Evolutionary conservation across 2,797 vertebrate species (phyloP), one percentile per base, ranked within the genome.

Genomic region (Oreochromis mossambicus): DNA sequence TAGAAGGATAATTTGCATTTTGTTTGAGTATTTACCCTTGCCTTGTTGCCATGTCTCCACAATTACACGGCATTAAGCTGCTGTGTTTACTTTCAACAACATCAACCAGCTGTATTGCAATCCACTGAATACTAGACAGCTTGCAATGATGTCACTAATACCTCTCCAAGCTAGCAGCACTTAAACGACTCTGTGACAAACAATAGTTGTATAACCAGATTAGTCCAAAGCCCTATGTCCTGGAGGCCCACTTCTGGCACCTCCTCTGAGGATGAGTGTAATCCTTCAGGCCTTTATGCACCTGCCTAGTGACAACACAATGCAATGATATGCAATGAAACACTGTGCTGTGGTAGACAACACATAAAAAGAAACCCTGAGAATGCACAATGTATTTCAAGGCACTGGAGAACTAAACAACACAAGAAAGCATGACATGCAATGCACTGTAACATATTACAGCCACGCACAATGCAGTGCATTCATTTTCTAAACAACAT

Each of bases 271-370:
- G 92, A 93, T 87, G 88, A 89, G 54, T 87, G 83, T 92, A 94
- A 94, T 95, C 94, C 89, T 90, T 82, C 77, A 88, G 88, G 90
- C 89, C 86, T 85, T 93, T 92, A 76, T 79, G 82, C 92, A 95
- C 92, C 93, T 94, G 90, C 89, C 81, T 8, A 82, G 68, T 82
- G 82, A 86, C 83, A 80, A 75, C 78, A 80, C 89, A 86, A 32
- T 77, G 88, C 84, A 83, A 76, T 52, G 56, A 78, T 78, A 87
- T 85, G 86, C 83, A 84, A 84, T 51, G 51, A 61, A 84, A 83
- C 70, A 11, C 55, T 1, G n/a, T 9, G 38, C 54, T 6, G 56
- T 24, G 61, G 43, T 15, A 61, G 51, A 83, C 75, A 66, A 76
- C 86, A 10, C 50, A 52, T 51, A 38, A 36, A 54, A 80, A 36